Evolutionary conservation across 2,888 invertebrate genomes (phyloP).

Genomic region (Tetragonula carbonaria): DNA sequence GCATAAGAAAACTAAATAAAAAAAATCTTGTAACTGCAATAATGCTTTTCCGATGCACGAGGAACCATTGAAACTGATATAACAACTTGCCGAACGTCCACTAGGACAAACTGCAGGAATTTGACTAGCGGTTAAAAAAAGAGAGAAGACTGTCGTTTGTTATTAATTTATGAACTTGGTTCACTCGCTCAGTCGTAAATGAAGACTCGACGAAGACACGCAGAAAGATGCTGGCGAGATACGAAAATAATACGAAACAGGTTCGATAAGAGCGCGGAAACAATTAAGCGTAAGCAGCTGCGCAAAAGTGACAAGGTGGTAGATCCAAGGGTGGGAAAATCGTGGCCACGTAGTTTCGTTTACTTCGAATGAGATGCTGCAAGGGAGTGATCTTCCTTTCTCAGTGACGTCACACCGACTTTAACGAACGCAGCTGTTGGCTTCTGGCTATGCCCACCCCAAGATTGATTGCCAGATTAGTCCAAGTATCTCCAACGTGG

Average conservation of each 20-base stretch:
- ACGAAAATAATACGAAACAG: background rate
- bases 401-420: slow-evolving; percentile 68
- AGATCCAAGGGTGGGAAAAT: slow-evolving; percentile 70
- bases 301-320: slow-evolving; percentile 57
- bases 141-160: too few species aligned
- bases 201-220: too few species aligned
- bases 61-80: too few species aligned
- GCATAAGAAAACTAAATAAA: too few species aligned
- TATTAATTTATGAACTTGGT: too few species aligned
- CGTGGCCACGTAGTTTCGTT: slow-evolving; percentile 59
- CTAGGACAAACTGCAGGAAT: too few species aligned
- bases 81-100: too few species aligned
- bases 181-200: too few species aligned
- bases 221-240: background rate
- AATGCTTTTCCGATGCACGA: too few species aligned
- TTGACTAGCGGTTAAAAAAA: too few species aligned
- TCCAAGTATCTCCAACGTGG: slow-evolving; percentile 72
- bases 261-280: slow-evolving; percentile 41
- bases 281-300: slow-evolving; percentile 69
- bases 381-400: slow-evolving; percentile 76
- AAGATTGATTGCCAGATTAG: slow-evolving; percentile 82
- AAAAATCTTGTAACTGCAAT: too few species aligned
- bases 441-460: slow-evolving; percentile 75
- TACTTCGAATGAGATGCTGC: slow-evolving; percentile 73
- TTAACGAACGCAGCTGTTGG: slow-evolving; percentile 77